Percentiles rank a stretch among this genome's conserved stretches.
Conservation (phyloP, 1,140 invertebrate genomes). For the Homarus americanus region DNA sequence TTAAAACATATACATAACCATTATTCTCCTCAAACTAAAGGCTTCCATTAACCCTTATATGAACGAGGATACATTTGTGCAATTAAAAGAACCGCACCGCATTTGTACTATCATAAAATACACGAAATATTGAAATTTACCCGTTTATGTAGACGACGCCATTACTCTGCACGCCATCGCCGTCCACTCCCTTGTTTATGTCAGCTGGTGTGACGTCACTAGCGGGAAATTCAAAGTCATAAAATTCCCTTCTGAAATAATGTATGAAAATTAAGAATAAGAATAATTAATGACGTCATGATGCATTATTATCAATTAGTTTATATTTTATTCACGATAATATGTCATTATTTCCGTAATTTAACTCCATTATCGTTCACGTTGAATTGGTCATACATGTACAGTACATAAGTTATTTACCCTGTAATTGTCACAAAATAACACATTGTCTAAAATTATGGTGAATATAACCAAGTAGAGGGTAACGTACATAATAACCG, state of each 20-base stretch:
- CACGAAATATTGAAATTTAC: conserved; percentile 5
- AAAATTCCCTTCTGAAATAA: neutral
- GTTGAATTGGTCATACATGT: too few species aligned
- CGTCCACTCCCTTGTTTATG: conserved; percentile 49
- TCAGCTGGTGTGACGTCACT: conserved; percentile 58
- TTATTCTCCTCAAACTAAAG: neutral
- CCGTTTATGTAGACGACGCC: conserved; percentile 44
- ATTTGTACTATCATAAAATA: neutral
- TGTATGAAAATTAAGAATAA: too few species aligned
- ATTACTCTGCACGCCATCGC: conserved; percentile 22
- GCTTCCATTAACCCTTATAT: neutral
- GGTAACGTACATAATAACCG: too few species aligned
- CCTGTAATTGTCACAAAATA: too few species aligned
- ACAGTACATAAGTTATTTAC: too few species aligned
- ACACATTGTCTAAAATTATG: too few species aligned
- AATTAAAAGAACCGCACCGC: neutral
- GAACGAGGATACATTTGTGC: neutral
- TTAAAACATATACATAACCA: neutral
- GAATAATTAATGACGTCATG: too few species aligned
- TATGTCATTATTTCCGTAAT: too few species aligned
- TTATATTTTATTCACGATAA: too few species aligned
- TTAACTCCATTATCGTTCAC: too few species aligned
- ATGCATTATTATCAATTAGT: too few species aligned
- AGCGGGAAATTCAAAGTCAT: conserved; percentile 37
- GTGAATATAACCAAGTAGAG: too few species aligned